Evolutionary conservation across 1,140 invertebrate genomes (phyloP).

Genomic region (Idris sp.): DNA sequence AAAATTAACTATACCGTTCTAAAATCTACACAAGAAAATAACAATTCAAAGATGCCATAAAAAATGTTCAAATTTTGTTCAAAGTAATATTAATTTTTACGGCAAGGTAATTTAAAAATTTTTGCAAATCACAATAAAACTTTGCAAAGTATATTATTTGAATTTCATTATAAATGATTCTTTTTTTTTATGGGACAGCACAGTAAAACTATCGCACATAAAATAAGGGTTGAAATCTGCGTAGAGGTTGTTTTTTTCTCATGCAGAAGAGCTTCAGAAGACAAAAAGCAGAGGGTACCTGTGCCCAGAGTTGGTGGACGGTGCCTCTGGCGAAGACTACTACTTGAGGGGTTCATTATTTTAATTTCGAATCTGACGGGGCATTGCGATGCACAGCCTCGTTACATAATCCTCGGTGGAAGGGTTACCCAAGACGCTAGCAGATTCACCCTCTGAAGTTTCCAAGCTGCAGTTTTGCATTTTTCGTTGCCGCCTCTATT

Average conservation of each 20-base stretch:
- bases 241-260: constrained; percentile 40
- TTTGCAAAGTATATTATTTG: no score
- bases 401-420: constrained; percentile 74
- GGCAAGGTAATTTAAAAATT: no score
- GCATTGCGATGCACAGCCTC: constrained; percentile 44
- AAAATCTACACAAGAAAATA: no score
- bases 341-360: constrained; percentile 70
- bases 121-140: no score
- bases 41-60: no score
- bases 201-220: no score
- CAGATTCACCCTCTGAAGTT: constrained; percentile 39
- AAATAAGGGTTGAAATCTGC: constrained; percentile 6
- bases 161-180: no score
- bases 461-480: constrained; percentile 67
- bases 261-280: constrained; percentile 31
- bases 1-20: no score
- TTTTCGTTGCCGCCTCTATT: constrained; percentile 59
- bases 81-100: no score
- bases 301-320: constrained; percentile 40
- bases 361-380: constrained; percentile 66
- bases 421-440: constrained; percentile 57
- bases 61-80: no score
- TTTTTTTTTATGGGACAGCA: no score
- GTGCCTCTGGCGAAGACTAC: constrained; percentile 50
- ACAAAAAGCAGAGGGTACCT: constrained; percentile 49